These are phyloP conservation scores for Saimiri boliviensis DNA, from an alignment of 2,113 vertebrate genomes.

Conservation along the genomic window DNA sequence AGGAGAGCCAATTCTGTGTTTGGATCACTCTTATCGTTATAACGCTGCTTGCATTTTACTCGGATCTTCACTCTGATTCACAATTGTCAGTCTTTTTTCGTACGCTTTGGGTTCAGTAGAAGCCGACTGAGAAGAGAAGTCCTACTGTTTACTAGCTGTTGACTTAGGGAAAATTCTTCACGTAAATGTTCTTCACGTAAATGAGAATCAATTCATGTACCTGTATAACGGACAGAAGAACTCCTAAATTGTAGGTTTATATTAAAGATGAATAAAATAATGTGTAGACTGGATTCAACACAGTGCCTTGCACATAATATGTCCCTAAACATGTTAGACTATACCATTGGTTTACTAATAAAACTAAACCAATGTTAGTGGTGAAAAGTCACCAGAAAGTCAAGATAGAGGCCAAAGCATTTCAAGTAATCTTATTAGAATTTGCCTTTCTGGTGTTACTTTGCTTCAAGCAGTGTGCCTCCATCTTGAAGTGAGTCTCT, in stretches of 20 bases:
- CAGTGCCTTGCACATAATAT: not conserved
- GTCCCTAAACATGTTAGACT: not conserved
- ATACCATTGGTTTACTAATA: not conserved
- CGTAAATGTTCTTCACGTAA: not conserved
- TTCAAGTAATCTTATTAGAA: not conserved
- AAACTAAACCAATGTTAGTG: not conserved
- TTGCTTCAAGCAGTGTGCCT: not conserved
- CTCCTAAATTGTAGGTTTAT: not conserved
- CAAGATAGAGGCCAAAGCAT: not conserved
- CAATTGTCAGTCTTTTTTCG: not conserved
- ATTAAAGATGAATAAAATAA: not conserved
- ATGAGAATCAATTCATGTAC: not conserved
- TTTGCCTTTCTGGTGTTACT: not conserved
- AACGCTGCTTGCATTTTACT: conserved; percentile 35
- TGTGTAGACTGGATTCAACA: not conserved
- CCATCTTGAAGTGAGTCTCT: not conserved
- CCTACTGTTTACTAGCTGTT: not conserved
- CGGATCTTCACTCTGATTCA: not conserved
- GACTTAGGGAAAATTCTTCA: not conserved
- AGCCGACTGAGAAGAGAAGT: not conserved
- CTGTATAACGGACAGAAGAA: not conserved
- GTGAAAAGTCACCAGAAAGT: not conserved
- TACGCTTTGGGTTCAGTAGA: not conserved
- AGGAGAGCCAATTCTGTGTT: not conserved
- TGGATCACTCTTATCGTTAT: not conserved